phyloP scores from a whole-genome alignment of 2,888 invertebrate genomes.

The Leptopilina myrica region DNA sequence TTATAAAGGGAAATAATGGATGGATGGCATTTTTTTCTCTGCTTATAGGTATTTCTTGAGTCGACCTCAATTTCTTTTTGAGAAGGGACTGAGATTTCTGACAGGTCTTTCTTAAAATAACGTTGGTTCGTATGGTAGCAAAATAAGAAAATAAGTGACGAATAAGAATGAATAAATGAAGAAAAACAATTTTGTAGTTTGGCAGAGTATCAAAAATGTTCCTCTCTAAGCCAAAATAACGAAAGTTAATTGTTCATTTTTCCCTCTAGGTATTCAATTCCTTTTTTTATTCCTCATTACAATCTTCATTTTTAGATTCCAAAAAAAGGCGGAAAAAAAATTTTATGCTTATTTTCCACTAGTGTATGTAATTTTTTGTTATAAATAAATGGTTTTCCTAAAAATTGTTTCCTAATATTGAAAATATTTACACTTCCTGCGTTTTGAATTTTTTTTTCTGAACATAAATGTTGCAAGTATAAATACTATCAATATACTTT shows the following conservation, averaged over 20 bases:
- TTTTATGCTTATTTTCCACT: not conserved
- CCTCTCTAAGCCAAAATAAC: constrained; percentile 4
- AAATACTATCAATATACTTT: too few species aligned
- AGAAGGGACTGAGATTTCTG: constrained; percentile 22
- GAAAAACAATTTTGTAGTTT: constrained; percentile 32
- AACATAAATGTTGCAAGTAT: too few species aligned
- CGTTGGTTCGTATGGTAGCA: not conserved
- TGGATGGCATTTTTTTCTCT: constrained; percentile 3
- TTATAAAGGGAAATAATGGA: constrained; percentile 17
- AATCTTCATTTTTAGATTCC: not conserved
- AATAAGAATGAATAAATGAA: constrained; percentile 27
- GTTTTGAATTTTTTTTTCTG: too few species aligned
- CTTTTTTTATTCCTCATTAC: constrained; percentile 14
- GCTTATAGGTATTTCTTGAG: constrained; percentile 22
- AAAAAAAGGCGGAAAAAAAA: not conserved
- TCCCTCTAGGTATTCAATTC: constrained; percentile 11
- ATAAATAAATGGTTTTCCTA: constrained; percentile 24
- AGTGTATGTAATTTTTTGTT: not conserved
- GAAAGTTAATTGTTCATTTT: constrained; percentile 1
- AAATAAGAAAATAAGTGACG: constrained; percentile 39
- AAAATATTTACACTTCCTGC: too few species aligned
- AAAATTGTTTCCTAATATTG: not conserved
- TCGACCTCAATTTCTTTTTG: constrained; percentile 31
- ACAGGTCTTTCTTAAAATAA: constrained; percentile 30
- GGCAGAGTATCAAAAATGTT: constrained; percentile 13